A percentile compares a stretch with the other conserved stretches of the same genome.
Evolutionary conservation across 2,888 invertebrate genomes (phyloP).

Genomic region (Phyllotreta cruciferae): DNA sequence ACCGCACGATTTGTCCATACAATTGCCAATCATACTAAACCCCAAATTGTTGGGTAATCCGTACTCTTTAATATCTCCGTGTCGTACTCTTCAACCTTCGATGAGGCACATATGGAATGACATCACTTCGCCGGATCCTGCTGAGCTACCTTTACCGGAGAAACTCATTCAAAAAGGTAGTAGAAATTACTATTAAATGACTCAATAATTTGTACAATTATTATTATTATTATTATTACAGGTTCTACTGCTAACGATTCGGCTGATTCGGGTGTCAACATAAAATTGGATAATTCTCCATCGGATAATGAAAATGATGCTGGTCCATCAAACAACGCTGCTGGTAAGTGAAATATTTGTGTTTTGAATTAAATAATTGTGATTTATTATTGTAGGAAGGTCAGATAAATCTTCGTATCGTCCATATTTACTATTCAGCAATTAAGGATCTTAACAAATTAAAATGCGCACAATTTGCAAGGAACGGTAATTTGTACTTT

Average conservation of each 20-base stretch:
- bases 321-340: conserved; percentile 34
- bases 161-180: conserved; percentile 56
- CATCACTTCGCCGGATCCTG: conserved; percentile 55
- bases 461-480: conserved; percentile 19
- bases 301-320: conserved; percentile 46
- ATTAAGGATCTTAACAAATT: conserved; percentile 34
- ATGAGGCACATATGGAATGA: conserved; percentile 46
- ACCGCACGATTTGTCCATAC: conserved; percentile 52
- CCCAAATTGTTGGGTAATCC: conserved; percentile 53
- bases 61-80: conserved; percentile 56
- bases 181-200: background rate
- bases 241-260: conserved; percentile 51
- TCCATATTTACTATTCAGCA: conserved; percentile 46
- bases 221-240: conserved; percentile 17
- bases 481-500: conserved; percentile 11
- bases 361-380: conserved; percentile 33
- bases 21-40: conserved; percentile 54
- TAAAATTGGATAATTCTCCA: conserved; percentile 47
- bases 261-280: conserved; percentile 56
- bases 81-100: conserved; percentile 49
- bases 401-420: conserved; percentile 42
- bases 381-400: too few species aligned
- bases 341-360: conserved; percentile 34
- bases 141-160: conserved; percentile 58
- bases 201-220: background rate